Base-by-base conservation (phyloP, 2,888 invertebrate species). In the Poecilus cupreus region DNA sequence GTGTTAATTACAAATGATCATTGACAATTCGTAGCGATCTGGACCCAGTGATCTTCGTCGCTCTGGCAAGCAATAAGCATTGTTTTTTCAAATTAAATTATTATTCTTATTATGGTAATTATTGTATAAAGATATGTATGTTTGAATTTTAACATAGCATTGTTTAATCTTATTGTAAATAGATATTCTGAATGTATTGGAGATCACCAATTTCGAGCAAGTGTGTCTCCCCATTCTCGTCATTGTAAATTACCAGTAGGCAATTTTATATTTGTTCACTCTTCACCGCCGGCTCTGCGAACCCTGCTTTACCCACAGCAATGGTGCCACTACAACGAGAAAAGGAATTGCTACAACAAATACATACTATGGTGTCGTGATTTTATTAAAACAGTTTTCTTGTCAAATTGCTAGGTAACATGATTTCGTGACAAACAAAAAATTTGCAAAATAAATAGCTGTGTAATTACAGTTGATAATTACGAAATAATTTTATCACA, bases 31-130 rank as follows among this genome's bases (percentile, higher is more conserved):
- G 54, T 20, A 54, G 20, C 39, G 70, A 18, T 20, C 16, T 43
- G 43, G 46, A 72, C 72, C 68, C 37, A 24, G 72, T 72, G 72
- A 72, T 72, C 72, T 72, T 54, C 51, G 39, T 37, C 51, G 76
- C 76, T 57, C 54, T 37, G 18, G 18, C 72, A 76, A 76, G 76
- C 76, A 76, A 76, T 76, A 76, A 76, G 11, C 51, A 76, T 76
- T 76, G 51, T 51, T 76, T 76, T 76, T 32, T 76, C 32, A 76
- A 76, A 76, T 77, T 77, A 77, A 77, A 77, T 77, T 77, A 77
- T 77, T 77, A 77, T 77, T 60, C 60, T 60, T 68, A 68, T 68
- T 68, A 68, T 77, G 49, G 39, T 39, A 60, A 60, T 77, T 60
- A 60, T 37, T 77, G 77, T 77, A 77, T 39, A 76, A 77, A 77